Evolutionary conservation across 53 echinoderm and acorn worm species (phyloP).

Genomic region (Echinometra lucunter): DNA sequence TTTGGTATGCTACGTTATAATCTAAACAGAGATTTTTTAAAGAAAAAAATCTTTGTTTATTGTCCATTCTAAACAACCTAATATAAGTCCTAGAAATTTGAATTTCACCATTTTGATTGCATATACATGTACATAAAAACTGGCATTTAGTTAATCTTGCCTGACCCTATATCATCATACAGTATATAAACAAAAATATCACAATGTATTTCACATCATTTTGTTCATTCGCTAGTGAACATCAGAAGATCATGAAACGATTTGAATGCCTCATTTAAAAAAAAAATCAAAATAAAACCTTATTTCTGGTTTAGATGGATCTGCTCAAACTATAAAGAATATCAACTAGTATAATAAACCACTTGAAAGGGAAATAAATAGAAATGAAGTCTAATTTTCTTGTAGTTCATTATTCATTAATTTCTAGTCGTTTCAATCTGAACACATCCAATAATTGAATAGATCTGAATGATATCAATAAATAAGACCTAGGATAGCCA

Average conservation of each 20-base stretch:
- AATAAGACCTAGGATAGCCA: no score
- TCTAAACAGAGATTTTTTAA: slow-evolving; percentile 5
- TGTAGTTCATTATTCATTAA: background rate
- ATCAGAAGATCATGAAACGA: slow-evolving; percentile 20
- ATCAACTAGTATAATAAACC: background rate
- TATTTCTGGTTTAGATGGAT: background rate
- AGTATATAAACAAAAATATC: background rate
- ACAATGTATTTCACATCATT: background rate
- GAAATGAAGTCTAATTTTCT: background rate
- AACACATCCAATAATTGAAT: background rate
- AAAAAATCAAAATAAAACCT: background rate
- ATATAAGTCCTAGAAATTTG: background rate
- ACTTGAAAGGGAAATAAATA: background rate
- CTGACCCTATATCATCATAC: background rate
- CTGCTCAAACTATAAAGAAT: background rate
- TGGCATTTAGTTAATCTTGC: slow-evolving; percentile 17
- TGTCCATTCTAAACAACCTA: slow-evolving; percentile 47
- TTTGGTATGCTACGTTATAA: background rate
- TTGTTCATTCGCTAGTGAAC: slow-evolving; percentile 19
- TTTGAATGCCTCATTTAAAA: background rate
- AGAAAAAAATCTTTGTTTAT: slow-evolving; percentile 40
- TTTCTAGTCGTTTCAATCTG: background rate
- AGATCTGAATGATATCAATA: background rate
- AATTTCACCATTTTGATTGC: slow-evolving; percentile 24
- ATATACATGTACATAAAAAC: slow-evolving; percentile 52